Evolutionary conservation across 2,888 invertebrate species (phyloP).

Genomic region (Lottia scabra): DNA sequence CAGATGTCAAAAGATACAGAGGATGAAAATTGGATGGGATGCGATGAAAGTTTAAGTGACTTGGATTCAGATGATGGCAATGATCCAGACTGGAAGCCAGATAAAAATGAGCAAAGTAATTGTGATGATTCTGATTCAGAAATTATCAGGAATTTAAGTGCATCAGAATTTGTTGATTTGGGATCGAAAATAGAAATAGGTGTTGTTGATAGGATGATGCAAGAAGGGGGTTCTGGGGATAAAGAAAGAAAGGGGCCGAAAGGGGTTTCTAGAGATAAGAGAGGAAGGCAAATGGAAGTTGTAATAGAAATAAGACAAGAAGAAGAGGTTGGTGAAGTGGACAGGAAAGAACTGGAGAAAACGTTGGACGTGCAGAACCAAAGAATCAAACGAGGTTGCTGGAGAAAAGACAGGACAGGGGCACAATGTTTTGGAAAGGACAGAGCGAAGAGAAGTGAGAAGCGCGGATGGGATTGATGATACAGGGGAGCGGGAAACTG

Average conservation of each 20-base stretch:
- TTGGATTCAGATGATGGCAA: neutral
- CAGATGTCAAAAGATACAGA: too few species aligned
- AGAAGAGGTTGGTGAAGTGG: neutral
- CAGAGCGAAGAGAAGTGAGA: neutral
- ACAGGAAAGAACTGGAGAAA: neutral
- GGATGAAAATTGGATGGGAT: neutral
- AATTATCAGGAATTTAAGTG: neutral
- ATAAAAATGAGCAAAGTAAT: neutral
- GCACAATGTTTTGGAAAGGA: neutral
- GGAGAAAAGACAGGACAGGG: neutral
- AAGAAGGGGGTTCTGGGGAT: too few species aligned
- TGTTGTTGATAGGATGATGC: too few species aligned
- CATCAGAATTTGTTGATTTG: too few species aligned
- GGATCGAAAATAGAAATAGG: too few species aligned
- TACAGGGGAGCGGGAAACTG: neutral
- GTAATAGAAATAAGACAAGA: neutral
- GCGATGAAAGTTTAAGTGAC: neutral
- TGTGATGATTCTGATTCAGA: constrained; percentile 4
- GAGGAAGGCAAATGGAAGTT: neutral
- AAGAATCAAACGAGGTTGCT: neutral
- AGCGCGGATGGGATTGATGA: neutral
- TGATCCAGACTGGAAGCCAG: neutral
- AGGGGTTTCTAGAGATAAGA: neutral
- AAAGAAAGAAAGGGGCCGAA: too few species aligned
- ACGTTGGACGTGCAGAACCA: neutral